Conservation (phyloP, 2,113 vertebrate genomes). For the Tupaia chinensis region DNA sequence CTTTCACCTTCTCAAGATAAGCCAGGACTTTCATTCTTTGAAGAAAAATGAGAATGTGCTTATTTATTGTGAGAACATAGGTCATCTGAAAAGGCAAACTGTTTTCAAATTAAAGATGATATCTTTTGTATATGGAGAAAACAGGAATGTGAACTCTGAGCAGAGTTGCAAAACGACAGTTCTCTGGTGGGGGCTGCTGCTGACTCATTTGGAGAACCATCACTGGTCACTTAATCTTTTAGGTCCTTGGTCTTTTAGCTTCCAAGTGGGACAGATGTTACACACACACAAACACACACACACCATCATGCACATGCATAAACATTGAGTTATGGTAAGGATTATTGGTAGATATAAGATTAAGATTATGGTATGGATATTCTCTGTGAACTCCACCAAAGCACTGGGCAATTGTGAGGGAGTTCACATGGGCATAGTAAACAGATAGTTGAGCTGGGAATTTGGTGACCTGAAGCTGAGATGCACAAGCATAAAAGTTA, state of each 20-base stretch:
- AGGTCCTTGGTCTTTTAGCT: not conserved
- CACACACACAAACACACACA: too few species aligned
- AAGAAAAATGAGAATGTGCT: constrained; percentile 61
- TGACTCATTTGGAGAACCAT: not conserved
- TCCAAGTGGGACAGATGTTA: not conserved
- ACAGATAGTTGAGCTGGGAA: not conserved
- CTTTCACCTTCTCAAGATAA: constrained; percentile 63
- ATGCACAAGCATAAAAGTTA: not conserved
- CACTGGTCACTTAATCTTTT: not conserved
- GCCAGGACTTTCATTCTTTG: constrained; percentile 55
- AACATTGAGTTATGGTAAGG: not conserved
- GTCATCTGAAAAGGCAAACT: constrained; percentile 67
- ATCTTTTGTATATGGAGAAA: constrained; percentile 49
- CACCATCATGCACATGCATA: too few species aligned
- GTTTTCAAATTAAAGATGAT: constrained; percentile 78
- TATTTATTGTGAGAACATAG: constrained; percentile 64
- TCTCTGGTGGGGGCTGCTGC: not conserved
- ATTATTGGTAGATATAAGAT: not conserved
- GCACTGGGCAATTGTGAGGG: fast-evolving
- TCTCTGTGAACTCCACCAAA: not conserved
- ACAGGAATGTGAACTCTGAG: not conserved
- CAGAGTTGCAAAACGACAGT: not conserved
- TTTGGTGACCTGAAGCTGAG: not conserved
- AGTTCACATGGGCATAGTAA: not conserved
- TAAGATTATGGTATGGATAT: not conserved